These are phyloP conservation scores for Atlantisia rogersi DNA, from an alignment of 2,113 vertebrate genomes.

Conservation along the genomic window DNA sequence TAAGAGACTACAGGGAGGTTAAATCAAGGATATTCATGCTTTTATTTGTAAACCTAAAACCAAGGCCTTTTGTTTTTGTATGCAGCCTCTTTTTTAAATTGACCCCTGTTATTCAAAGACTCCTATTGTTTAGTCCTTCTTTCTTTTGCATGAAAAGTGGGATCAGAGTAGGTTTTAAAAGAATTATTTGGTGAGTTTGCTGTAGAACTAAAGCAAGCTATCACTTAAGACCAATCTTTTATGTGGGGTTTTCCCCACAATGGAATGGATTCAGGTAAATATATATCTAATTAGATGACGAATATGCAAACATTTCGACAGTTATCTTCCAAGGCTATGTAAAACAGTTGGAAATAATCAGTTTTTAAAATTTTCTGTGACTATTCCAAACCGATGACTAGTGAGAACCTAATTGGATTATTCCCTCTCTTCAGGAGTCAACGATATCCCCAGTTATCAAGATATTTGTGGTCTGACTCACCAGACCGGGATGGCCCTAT, in stretches of 20 bases:
- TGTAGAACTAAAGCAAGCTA: not conserved
- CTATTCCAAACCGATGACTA: not conserved
- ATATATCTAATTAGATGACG: not conserved
- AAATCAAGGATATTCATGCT: not conserved
- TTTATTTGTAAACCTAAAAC: not conserved
- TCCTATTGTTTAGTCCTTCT: not conserved
- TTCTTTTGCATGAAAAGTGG: not conserved
- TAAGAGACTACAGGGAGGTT: not conserved
- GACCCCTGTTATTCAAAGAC: not conserved
- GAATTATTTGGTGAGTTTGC: not conserved
- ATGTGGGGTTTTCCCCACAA: not conserved
- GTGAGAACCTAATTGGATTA: constrained; percentile 13
- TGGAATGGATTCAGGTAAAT: not conserved
- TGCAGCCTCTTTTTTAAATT: not conserved
- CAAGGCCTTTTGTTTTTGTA: not conserved
- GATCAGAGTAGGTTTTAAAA: not conserved
- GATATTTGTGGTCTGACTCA: not conserved
- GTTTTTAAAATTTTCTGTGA: not conserved
- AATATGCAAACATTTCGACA: not conserved
- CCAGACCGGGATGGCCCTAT: not conserved
- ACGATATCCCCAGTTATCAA: not conserved
- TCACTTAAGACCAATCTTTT: not conserved
- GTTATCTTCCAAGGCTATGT: not conserved
- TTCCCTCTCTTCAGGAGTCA: not conserved
- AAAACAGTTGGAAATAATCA: not conserved